A percentile compares a stretch with the other conserved stretches of the same genome.
Conservation (phyloP, 2,888 invertebrate species). For the Rhogogaster chlorosoma region DNA sequence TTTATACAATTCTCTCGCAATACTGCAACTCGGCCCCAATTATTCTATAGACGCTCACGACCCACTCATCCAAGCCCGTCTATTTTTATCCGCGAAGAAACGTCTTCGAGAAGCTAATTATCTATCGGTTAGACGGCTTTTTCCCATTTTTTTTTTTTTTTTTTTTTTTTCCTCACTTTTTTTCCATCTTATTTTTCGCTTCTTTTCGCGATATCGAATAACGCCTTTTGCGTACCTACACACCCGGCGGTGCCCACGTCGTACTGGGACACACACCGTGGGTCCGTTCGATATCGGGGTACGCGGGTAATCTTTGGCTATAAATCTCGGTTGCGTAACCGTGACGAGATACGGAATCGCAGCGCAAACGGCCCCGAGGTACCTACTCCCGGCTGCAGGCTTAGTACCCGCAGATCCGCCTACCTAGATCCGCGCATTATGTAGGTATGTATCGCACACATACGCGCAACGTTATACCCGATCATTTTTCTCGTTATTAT, state of each 20-base stretch:
- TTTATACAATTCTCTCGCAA: background rate
- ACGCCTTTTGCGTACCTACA: constrained; percentile 10
- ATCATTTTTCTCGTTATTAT: constrained; percentile 26
- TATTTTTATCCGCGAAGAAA: background rate
- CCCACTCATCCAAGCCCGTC: background rate
- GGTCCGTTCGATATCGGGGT: constrained; percentile 60
- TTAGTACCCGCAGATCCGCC: constrained; percentile 47
- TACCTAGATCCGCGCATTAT: constrained; percentile 33
- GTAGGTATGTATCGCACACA: background rate
- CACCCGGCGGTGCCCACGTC: constrained; percentile 30
- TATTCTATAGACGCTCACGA: background rate
- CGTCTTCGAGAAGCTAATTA: background rate
- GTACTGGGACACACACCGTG: constrained; percentile 25
- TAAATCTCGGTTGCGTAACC: constrained; percentile 78
- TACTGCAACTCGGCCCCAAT: background rate
- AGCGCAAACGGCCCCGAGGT: constrained; percentile 74
- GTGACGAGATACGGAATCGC: constrained; percentile 77
- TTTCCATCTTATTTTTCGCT: background rate
- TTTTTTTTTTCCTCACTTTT: too few species aligned
- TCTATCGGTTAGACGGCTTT: background rate
- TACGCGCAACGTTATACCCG: background rate
- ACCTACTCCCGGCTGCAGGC: constrained; percentile 52
- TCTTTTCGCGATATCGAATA: constrained; percentile 30
- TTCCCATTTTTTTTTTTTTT: background rate
- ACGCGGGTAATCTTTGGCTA: constrained; percentile 75